phyloP scores from a whole-genome alignment of 2,113 vertebrate genomes.

The Bubo scandiacus region DNA sequence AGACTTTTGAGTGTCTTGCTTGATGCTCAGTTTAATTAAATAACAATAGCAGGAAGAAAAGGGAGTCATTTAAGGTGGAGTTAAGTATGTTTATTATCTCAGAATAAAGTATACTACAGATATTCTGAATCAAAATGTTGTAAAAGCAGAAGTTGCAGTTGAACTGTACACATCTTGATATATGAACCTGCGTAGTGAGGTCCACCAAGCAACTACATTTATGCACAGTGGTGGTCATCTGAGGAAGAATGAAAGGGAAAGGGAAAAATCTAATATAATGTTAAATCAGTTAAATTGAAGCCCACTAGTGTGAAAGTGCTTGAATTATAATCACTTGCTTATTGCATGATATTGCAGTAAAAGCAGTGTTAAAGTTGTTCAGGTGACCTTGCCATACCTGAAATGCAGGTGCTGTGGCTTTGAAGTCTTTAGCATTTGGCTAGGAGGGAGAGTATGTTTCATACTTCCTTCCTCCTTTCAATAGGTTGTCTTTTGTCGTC shows the following conservation, averaged over 20 bases:
- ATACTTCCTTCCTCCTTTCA: neutral
- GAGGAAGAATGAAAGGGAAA: neutral
- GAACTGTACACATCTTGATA: neutral
- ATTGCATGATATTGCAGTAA: neutral
- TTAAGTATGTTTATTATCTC: neutral
- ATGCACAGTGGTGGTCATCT: neutral
- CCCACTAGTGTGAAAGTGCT: neutral
- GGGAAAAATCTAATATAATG: neutral
- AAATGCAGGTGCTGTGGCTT: neutral
- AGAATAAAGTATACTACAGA: neutral
- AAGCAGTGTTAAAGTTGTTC: neutral
- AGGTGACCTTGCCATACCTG: neutral
- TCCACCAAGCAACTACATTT: neutral
- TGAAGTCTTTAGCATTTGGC: neutral
- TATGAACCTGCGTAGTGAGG: neutral
- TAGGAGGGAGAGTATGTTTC: neutral
- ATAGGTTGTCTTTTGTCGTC: neutral
- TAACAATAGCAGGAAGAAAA: neutral
- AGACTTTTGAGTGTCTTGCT: neutral
- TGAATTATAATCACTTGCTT: neutral
- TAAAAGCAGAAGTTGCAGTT: neutral
- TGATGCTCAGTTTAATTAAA: neutral
- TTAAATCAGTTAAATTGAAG: neutral
- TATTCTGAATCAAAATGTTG: neutral
- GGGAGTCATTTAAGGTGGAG: neutral